Conservation (phyloP, 2,113 vertebrate species). For the Lycocorax pyrrhopterus region DNA sequence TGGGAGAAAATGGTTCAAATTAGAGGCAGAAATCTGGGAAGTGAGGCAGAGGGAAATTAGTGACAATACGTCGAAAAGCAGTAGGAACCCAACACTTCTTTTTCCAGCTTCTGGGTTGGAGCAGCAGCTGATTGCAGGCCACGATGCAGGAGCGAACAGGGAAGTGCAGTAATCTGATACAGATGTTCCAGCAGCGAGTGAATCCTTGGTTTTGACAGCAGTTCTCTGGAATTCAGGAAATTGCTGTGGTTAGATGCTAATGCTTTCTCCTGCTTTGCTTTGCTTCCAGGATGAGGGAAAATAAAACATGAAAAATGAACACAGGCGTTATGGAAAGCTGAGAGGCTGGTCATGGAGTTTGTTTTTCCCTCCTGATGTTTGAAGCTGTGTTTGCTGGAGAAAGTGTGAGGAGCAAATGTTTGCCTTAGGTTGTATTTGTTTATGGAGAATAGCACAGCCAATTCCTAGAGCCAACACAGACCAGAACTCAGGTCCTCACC, state of each 20-base stretch:
- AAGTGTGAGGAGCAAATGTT: background rate
- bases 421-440: background rate
- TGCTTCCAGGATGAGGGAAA: constrained; percentile 1
- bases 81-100: background rate
- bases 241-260: constrained; percentile 33
- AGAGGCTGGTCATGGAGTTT: background rate
- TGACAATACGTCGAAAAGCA: background rate
- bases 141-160: background rate
- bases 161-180: constrained; percentile 38
- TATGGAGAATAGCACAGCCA: background rate
- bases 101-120: constrained; percentile 20
- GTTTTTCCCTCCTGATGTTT: background rate
- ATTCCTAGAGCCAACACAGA: background rate
- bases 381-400: background rate
- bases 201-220: constrained; percentile 37
- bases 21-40: background rate
- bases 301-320: background rate
- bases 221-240: constrained; percentile 50
- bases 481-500: background rate
- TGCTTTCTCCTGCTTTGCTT: background rate
- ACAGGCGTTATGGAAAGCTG: background rate
- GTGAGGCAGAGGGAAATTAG: background rate
- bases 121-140: background rate
- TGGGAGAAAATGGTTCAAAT: background rate
- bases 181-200: constrained; percentile 17